Evolutionary conservation across 2,888 invertebrate genomes (phyloP), one percentile per base, ranked within the genome.

Genomic region (Himalopsyche tibetana): DNA sequence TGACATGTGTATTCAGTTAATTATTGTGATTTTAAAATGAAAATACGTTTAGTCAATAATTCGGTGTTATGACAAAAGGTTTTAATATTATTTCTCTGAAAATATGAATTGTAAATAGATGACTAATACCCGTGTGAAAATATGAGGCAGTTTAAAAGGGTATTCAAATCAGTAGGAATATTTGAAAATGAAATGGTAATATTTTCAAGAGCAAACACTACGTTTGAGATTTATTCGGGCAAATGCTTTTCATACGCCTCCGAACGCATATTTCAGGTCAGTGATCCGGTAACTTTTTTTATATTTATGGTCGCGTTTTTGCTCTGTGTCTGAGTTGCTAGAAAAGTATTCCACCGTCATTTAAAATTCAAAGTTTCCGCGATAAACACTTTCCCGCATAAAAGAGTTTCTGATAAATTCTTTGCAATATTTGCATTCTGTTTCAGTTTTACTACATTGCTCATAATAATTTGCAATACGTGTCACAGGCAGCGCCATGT

Each of bases 171-270:
- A 6, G 36, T 36, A 3, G 11, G 74, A 74, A 74, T 74, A 74
- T 74, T 74, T 74, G 38, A 74, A 74, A 74, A 63, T 63, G 63
- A 63, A 63, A 74, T 74, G 74, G 74, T 74, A 74, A 36, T 36
- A 74, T 74, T 74, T 74, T 74, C 15, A 15, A 74, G 36, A 74
- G 74, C 74, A 74, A 74, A 74, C 74, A 74, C 36, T 74, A 36
- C 12, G 74, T 36, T 74, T 36, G 51, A 51, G 9, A 63, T 63
- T 74, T 74, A 38, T 74, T 74, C 36, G 36, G 38, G 36, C 74
- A 74, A 74, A 74, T 74, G 74, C 74, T 74, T 74, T 74, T 36
- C 74, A 74, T 74, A 12, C 36, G 74, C 74, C 36, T 74, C 74
- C 36, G 38, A 74, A 74, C 74, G 74, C 74, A 36, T 74, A 74